These are phyloP conservation scores for Pygmarrhopalites habei DNA, from an alignment of 1,140 invertebrate species.

Conservation along the genomic window DNA sequence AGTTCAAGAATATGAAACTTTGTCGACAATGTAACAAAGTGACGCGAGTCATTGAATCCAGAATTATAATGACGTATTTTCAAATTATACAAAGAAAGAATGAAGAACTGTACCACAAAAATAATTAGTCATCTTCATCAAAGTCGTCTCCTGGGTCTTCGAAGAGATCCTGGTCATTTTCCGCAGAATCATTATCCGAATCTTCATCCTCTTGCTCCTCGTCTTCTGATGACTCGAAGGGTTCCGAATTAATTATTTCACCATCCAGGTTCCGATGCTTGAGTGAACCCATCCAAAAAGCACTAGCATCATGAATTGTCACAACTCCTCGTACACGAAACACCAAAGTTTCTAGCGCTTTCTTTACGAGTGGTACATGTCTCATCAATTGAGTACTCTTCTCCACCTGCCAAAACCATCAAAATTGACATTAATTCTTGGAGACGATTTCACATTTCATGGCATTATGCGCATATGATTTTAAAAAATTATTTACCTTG, in stretches of 20 bases:
- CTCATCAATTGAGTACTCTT: constrained; percentile 24
- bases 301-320: constrained; percentile 15
- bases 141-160: too few species aligned
- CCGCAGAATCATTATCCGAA: too few species aligned
- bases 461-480: constrained; percentile 1
- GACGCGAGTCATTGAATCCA: too few species aligned
- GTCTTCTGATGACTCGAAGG: too few species aligned
- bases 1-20: too few species aligned
- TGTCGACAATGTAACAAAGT: too few species aligned
- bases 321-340: constrained; percentile 30
- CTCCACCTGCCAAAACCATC: constrained; percentile 14
- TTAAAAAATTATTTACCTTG: constrained; percentile 32
- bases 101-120: too few species aligned
- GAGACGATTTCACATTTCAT: neutral
- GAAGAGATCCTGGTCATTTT: too few species aligned
- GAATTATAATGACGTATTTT: too few species aligned
- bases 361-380: constrained; percentile 27
- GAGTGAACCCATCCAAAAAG: constrained; percentile 29
- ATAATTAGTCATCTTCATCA: too few species aligned
- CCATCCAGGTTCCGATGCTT: constrained; percentile 34
- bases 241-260: constrained; percentile 29
- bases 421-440: neutral
- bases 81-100: too few species aligned
- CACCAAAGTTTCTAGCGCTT: constrained; percentile 27
- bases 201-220: too few species aligned